phyloP scores from a whole-genome alignment of 2,888 invertebrate species.

The Aporophyla nigra region DNA sequence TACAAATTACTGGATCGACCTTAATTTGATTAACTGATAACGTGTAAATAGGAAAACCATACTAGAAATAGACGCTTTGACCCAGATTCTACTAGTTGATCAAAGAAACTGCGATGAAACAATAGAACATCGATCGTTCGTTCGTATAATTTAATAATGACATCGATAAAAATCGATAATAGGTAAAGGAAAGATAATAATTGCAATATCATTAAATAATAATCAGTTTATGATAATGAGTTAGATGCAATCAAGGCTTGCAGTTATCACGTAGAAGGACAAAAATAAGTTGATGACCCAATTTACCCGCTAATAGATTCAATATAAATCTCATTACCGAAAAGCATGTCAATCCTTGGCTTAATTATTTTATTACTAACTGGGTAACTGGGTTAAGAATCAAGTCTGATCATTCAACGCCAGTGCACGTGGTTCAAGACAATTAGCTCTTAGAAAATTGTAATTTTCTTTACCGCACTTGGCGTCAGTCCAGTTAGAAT shows the following conservation, averaged over 20 bases:
- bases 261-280: neutral
- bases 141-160: neutral
- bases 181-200: neutral
- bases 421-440: conserved; percentile 61
- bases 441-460: conserved; percentile 64
- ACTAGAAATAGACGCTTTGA: conserved; percentile 34
- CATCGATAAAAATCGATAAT: conserved; percentile 2
- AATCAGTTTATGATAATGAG: conserved; percentile 11
- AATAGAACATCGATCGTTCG: conserved; percentile 28
- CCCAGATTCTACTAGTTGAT: conserved; percentile 31
- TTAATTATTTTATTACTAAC: conserved; percentile 56
- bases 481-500: conserved; percentile 79
- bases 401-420: conserved; percentile 50
- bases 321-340: conserved; percentile 39
- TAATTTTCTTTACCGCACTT: conserved; percentile 55
- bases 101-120: conserved; percentile 30
- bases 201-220: neutral
- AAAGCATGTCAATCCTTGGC: conserved; percentile 43
- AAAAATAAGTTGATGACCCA: conserved; percentile 17
- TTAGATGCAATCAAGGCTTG: neutral
- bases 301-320: neutral
- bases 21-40: conserved; percentile 54
- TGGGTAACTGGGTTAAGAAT: conserved; percentile 69
- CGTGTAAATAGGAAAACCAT: conserved; percentile 43
- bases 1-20: conserved; percentile 53